Evolutionary conservation across 1,140 invertebrate species (phyloP).

Genomic region (Cataglyphis hispanica): DNA sequence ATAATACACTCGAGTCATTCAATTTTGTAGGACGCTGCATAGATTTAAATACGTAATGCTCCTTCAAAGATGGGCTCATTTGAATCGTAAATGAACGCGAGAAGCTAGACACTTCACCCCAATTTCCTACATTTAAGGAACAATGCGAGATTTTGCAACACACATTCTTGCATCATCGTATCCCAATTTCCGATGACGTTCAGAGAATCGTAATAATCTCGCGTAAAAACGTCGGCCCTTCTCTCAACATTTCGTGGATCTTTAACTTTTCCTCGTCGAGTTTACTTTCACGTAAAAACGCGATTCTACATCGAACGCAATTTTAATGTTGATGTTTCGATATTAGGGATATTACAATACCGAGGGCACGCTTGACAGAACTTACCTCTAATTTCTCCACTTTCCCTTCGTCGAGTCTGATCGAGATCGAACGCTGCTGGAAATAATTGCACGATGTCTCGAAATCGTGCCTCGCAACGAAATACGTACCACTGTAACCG

Average conservation of each 20-base stretch:
- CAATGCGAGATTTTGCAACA: conserved; percentile 27
- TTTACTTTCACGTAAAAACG: conserved; percentile 13
- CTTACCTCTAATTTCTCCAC: conserved; percentile 71
- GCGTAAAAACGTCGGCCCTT: not conserved
- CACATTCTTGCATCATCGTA: conserved; percentile 3
- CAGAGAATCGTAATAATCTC: conserved; percentile 19
- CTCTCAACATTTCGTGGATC: not conserved
- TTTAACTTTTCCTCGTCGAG: not conserved
- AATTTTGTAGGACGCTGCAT: conserved; percentile 39
- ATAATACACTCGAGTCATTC: conserved; percentile 35
- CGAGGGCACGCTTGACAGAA: conserved; percentile 65
- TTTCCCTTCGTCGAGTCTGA: conserved; percentile 64
- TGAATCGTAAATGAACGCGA: conserved; percentile 35
- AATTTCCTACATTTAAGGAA: conserved; percentile 49
- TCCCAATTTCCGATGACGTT: conserved; percentile 2
- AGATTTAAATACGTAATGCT: conserved; percentile 55
- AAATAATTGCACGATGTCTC: conserved; percentile 51
- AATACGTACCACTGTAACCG: conserved; percentile 13
- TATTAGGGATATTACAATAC: conserved; percentile 8
- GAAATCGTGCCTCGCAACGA: conserved; percentile 43
- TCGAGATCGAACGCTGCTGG: conserved; percentile 61
- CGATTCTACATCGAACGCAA: conserved; percentile 5
- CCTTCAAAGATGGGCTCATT: conserved; percentile 28
- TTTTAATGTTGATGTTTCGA: conserved; percentile 20
- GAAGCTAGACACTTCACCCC: conserved; percentile 16